These are phyloP conservation scores for Scalopus aquaticus DNA, from an alignment of 2,113 vertebrate genomes.

Conservation along the genomic window DNA sequence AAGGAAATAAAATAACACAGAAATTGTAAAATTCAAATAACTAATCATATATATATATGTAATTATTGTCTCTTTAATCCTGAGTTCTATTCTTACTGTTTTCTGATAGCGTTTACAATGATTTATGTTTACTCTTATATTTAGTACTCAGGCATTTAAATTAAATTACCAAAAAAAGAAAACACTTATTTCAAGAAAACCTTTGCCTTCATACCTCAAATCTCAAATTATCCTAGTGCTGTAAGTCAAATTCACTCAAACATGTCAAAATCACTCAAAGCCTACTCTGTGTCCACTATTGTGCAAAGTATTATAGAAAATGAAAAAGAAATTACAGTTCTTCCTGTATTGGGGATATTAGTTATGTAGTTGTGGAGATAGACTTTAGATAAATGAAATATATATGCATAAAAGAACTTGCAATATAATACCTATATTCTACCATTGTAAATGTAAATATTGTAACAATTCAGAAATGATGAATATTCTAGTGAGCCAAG, in stretches of 20 bases:
- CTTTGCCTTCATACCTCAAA: conserved; percentile 37
- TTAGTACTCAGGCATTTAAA: conserved; percentile 48
- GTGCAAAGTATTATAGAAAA: not conserved
- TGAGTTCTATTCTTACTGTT: conserved; percentile 40
- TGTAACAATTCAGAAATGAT: not conserved
- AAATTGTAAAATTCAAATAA: conserved; percentile 51
- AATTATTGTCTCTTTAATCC: conserved; percentile 2
- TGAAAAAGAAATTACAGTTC: not conserved
- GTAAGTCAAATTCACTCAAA: conserved; percentile 41
- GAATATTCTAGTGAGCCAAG: not conserved
- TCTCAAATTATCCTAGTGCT: conserved; percentile 3
- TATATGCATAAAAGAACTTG: not conserved
- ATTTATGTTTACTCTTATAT: conserved; percentile 50
- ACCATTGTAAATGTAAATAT: conserved; percentile 19
- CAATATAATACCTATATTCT: not conserved
- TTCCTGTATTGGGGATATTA: conserved; percentile 3
- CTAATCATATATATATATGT: not conserved
- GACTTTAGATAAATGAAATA: conserved; percentile 35
- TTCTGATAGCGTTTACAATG: conserved; percentile 40
- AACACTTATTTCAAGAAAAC: conserved; percentile 45
- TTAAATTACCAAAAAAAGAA: conserved; percentile 50
- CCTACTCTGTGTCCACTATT: not conserved
- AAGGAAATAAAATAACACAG: conserved; percentile 36
- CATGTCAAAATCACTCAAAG: conserved; percentile 22
- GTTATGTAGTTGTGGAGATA: not conserved